Evolutionary conservation across 2,888 invertebrate species (phyloP).

Genomic region (Heliconius ismenius): DNA sequence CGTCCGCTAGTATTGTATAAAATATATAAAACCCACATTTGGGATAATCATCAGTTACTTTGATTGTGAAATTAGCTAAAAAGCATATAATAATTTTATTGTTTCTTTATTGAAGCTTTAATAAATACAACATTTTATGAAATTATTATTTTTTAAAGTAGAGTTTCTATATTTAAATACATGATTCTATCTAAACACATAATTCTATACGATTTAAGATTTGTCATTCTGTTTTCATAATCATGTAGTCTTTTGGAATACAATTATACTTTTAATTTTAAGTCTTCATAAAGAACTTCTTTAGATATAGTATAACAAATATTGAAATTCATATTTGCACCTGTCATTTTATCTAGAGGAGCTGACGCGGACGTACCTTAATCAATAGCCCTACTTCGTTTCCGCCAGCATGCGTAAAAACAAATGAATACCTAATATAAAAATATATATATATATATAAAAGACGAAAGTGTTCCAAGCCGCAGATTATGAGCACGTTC

Average conservation of each 20-base stretch:
- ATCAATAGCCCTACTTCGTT: constrained; percentile 71
- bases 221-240: not conserved
- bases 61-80: not conserved
- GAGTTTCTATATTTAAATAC: too few species aligned
- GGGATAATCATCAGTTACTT: not conserved
- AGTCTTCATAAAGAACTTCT: not conserved
- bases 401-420: constrained; percentile 75
- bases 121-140: not conserved
- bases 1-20: too few species aligned
- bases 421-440: constrained; percentile 74
- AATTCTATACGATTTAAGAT: not conserved
- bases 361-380: constrained; percentile 56
- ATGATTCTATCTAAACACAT: not conserved
- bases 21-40: not conserved
- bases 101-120: not conserved
- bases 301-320: constrained; percentile 14
- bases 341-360: constrained; percentile 57
- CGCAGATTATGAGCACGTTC: constrained; percentile 81
- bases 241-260: not conserved
- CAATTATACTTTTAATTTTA: not conserved
- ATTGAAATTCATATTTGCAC: constrained; percentile 58
- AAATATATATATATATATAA: constrained; percentile 63
- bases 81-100: not conserved
- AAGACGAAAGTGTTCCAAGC: constrained; percentile 80
- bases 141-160: too few species aligned